Percentiles rank a stretch among this genome's conserved stretches.
These are phyloP conservation scores for Nudaria mundana DNA, from an alignment of 2,888 invertebrate species.

Conservation along the genomic window DNA sequence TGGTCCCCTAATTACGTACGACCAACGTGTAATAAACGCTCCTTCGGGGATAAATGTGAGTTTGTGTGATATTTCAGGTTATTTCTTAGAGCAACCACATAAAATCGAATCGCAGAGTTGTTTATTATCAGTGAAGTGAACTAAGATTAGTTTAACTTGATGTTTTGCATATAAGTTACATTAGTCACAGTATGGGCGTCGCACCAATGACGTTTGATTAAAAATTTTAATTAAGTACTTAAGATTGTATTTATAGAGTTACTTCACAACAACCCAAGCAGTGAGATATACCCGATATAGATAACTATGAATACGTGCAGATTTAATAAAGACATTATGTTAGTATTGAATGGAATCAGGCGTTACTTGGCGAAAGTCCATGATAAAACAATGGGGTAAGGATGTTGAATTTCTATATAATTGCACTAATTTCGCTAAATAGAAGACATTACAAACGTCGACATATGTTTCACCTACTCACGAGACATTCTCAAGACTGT, in stretches of 20 bases:
- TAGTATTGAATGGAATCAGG: no score
- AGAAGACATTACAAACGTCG: no score
- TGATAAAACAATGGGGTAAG: no score
- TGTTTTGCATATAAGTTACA: slow-evolving; percentile 28
- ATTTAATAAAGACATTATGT: neutral
- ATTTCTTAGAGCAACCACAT: no score
- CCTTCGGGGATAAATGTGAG: neutral
- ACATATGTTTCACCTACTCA: no score
- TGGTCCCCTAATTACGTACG: no score
- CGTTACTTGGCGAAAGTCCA: no score
- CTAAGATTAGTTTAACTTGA: neutral
- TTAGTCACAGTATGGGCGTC: slow-evolving; percentile 32
- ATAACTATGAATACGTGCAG: neutral
- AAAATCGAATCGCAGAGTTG: neutral
- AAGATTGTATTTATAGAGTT: neutral
- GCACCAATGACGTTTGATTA: slow-evolving; percentile 23
- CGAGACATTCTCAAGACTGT: no score
- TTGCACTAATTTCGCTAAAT: no score
- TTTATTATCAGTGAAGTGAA: neutral
- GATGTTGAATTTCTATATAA: no score
- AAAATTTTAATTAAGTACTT: slow-evolving; percentile 18
- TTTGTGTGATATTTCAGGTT: neutral
- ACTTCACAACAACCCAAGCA: slow-evolving; percentile 21
- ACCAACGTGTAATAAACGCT: no score
- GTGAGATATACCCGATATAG: neutral